phyloP scores from a whole-genome alignment of 1,140 invertebrate genomes.

The Aphelenchoides besseyi region DNA sequence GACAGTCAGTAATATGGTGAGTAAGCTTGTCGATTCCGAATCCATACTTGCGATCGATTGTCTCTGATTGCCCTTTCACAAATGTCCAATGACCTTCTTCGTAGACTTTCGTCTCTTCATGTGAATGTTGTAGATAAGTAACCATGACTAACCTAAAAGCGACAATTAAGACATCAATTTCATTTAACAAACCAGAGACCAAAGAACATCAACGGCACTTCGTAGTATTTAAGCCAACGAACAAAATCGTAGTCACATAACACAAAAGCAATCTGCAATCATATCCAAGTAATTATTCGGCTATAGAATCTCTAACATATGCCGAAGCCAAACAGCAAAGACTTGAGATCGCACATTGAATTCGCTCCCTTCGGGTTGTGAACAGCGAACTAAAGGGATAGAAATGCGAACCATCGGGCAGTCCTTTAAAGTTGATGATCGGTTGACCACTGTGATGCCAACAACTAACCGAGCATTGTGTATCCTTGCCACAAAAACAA shows the following conservation, averaged over 20 bases:
- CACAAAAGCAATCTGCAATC: constrained; percentile 51
- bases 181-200: constrained; percentile 49
- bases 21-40: constrained; percentile 63
- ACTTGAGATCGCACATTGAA: constrained; percentile 53
- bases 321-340: constrained; percentile 35
- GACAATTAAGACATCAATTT: neutral
- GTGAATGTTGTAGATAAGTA: constrained; percentile 65
- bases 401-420: constrained; percentile 59
- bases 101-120: constrained; percentile 64
- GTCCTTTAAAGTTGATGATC: constrained; percentile 58
- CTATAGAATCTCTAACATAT: constrained; percentile 35
- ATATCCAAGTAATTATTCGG: too few species aligned
- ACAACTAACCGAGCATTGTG: constrained; percentile 39
- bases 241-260: constrained; percentile 53
- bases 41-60: constrained; percentile 64
- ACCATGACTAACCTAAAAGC: constrained; percentile 57
- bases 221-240: constrained; percentile 62
- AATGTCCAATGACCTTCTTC: constrained; percentile 63
- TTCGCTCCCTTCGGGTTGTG: constrained; percentile 42
- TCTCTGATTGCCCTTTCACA: constrained; percentile 65
- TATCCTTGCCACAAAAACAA: constrained; percentile 18
- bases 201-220: constrained; percentile 63
- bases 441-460: constrained; percentile 49
- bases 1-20: constrained; percentile 64
- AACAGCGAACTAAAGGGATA: constrained; percentile 51